Base-by-base conservation (phyloP, 2,113 vertebrate species). In the Cygnus buccinator region DNA sequence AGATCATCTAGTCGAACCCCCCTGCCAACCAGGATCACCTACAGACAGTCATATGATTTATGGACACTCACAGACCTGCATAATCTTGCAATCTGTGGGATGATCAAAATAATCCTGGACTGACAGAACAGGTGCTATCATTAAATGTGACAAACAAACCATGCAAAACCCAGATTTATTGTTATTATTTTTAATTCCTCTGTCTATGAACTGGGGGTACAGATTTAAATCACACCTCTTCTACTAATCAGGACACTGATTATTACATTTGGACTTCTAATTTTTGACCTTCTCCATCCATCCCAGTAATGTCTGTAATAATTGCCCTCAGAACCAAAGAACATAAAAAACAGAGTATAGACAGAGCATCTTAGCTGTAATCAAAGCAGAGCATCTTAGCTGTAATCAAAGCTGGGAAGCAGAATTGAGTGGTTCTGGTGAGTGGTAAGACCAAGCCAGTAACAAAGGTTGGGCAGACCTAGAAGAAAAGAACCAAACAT, bases 241-340 rank as follows among this genome's bases (percentile, higher is more conserved):
- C 43, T 76, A 57, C 66, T 52, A 70, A 84, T 6, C 1, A 48
- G 17, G 33, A 48, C 9, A 61, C 4, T 7, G 82, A 65, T 20
- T 55, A 79, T 16, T 70, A 23, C 37, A 37, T 13, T 19, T 71
- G 17, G 12, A 71, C 46, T n/a, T 35, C 35, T 50, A 29, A 29
- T 15, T 55, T 83, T 74, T 66, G 11, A 13, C 6, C 20, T 95
- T 73, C 20, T 3, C 20, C 15, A 43, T 6, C n/a, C 10, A 70
- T 8, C 3, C 6, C 13, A 59, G 25, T 75, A 58, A 79, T 1
- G 0, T 13, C 41, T 2, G 3, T 11, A 85, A 37, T 20, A 2
- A 11, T 54, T 73, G 15, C 6, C 33, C 10, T 59, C 26, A 20
- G 20, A 41, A 65, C 5, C 28, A 80, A 55, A 21, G 25, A 67